Base-by-base conservation (phyloP, 2,797 vertebrate species). In the Acomys russatus region DNA sequence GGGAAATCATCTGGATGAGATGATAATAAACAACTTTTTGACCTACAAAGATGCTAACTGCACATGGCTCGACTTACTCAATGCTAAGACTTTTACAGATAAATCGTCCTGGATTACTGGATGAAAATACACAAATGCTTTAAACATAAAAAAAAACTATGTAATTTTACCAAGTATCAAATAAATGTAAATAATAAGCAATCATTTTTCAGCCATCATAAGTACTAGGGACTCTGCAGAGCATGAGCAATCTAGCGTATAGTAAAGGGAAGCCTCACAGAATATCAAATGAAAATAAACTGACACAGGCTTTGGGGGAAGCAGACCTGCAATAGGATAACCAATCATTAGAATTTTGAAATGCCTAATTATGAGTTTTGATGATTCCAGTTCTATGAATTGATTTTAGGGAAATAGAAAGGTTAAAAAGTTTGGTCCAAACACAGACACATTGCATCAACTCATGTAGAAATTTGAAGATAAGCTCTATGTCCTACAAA, bases 61-160 rank as follows among this genome's bases (percentile, higher is more conserved):
- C 15, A 66, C 9, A n/a, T 14, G 30, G 10, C 49, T 92, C 49
- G 84, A 38, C 25, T 33, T 49, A 51, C 33, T 78, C 14, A 90
- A 79, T 84, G 51, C n/a, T 33, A 88, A 95, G 77, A 63, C 14
- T 1, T n/a, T 64, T 64, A 44, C 3, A 68, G 33, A 82, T 86
- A 94, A 96, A 63, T 73, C n/a, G 33, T 38, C 18, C 38, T 10
- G 74, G 18, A 89, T 80, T 90, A 90, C 85, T 94, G 91, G 23
- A 12, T 80, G 71, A 90, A 97, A 84, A 84, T 84, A 38, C n/a
- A 90, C 88, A 87, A 76, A 23, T n/a, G 30, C 49, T 88, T 85
- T 87, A 94, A 80, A 92, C 59, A 80, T 38, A 56, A 30, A 82
- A 91, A 94, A 79, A 59, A 59, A 59, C 78, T 15, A 0, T 15